Evolutionary conservation across 1,140 invertebrate genomes (phyloP).

Genomic region (Kradibia gibbosae): DNA sequence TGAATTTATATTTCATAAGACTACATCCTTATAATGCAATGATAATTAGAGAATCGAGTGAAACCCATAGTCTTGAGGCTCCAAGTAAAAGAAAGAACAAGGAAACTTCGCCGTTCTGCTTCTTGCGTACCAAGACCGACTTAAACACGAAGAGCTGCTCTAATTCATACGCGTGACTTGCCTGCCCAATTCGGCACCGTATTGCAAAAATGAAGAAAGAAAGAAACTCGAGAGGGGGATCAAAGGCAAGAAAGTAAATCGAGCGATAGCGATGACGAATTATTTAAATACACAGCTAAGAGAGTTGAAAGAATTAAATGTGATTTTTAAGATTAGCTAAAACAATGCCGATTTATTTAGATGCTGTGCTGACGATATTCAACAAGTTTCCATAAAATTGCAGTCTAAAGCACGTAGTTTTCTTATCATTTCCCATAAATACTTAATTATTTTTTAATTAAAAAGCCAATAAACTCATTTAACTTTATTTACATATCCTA

Average conservation of each 20-base stretch:
- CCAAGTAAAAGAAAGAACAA: neutral
- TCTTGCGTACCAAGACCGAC: neutral
- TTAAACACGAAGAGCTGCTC: slow-evolving; percentile 19
- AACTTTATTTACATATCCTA: too few relatives aligned
- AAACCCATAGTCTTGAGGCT: neutral
- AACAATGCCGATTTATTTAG: neutral
- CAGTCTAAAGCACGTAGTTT: too few relatives aligned
- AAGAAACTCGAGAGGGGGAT: neutral
- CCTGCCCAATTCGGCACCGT: neutral
- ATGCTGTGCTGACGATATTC: too few relatives aligned
- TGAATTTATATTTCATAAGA: neutral
- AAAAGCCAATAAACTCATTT: too few relatives aligned
- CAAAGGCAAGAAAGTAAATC: neutral
- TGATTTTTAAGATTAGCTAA: neutral
- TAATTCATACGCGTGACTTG: slow-evolving; percentile 39
- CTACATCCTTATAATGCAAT: neutral
- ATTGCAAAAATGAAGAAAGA: slow-evolving; percentile 8
- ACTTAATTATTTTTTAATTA: too few relatives aligned
- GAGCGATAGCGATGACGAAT: neutral
- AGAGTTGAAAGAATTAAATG: neutral
- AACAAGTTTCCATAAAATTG: too few relatives aligned
- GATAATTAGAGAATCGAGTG: slow-evolving; percentile 36
- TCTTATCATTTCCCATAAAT: too few relatives aligned
- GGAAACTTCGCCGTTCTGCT: neutral
- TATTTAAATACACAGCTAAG: neutral